These are phyloP conservation scores for Eunapius fragilis DNA, from an alignment of 37 sponge, comb jelly and placozoan genomes.

Conservation along the genomic window DNA sequence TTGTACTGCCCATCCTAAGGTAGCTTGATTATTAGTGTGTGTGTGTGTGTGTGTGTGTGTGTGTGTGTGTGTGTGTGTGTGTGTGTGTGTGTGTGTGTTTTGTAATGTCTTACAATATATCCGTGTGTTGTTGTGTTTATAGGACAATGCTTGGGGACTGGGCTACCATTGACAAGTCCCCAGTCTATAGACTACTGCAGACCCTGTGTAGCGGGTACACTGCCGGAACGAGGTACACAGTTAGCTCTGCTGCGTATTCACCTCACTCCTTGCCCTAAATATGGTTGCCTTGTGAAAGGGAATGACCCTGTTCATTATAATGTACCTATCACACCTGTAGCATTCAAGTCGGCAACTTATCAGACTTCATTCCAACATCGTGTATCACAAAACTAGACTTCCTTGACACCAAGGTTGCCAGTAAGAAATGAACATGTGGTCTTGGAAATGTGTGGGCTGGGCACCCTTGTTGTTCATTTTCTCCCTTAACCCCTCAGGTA, in stretches of 20 bases:
- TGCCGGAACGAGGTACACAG: constrained; percentile 59
- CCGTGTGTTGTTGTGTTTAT: not conserved
- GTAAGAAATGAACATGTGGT: constrained; percentile 23
- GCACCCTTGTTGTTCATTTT: not conserved
- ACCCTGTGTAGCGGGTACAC: constrained; percentile 67
- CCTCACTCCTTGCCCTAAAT: too few species aligned
- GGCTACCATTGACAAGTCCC: constrained; percentile 54
- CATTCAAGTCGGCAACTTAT: constrained; percentile 58
- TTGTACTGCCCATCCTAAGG: constrained; percentile 71
- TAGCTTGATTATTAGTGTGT: too few species aligned
- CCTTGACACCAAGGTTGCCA: constrained; percentile 33
- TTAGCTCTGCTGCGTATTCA: too few species aligned
- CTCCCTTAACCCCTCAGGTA: not conserved
- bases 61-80: not conserved
- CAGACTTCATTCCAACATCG: constrained; percentile 81
- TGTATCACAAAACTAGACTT: constrained; percentile 73
- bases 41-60: too few species aligned
- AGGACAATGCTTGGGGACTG: constrained; percentile 70
- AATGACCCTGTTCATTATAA: not conserved
- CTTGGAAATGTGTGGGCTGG: not conserved
- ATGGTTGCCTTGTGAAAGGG: not conserved
- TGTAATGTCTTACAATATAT: not conserved
- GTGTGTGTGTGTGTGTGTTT: not conserved
- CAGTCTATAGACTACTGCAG: constrained; percentile 62
- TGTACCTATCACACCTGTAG: too few species aligned